Percentiles rank a stretch among this genome's conserved stretches.
Conservation (phyloP, 2,888 invertebrate species). For the Polylopha cassiicola region DNA sequence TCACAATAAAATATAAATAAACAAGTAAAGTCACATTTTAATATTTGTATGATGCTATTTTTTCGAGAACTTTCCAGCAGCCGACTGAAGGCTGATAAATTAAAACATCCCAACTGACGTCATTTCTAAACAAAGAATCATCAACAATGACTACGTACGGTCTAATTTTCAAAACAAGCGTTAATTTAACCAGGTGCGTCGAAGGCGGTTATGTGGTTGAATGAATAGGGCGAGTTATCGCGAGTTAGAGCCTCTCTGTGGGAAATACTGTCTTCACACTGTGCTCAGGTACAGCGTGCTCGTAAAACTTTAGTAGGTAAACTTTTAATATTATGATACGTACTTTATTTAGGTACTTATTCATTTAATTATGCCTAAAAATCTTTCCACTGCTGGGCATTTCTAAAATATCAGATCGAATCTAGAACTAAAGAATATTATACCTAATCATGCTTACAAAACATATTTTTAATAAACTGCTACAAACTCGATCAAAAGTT, state of each 20-base stretch:
- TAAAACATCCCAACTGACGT: neutral
- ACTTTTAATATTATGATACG: too few relatives aligned
- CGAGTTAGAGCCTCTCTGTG: conserved; percentile 3
- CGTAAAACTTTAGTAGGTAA: neutral
- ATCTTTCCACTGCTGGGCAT: too few relatives aligned
- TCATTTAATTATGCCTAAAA: too few relatives aligned
- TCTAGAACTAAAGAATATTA: too few relatives aligned
- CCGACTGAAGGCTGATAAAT: neutral
- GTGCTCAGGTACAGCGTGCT: neutral
- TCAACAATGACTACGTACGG: conserved; percentile 4
- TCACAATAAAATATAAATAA: too few relatives aligned
- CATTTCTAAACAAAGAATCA: conserved; percentile 6
- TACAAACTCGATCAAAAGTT: too few relatives aligned
- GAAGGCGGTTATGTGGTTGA: neutral
- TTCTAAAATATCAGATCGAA: too few relatives aligned
- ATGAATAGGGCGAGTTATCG: conserved; percentile 1
- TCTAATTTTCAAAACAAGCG: conserved; percentile 13
- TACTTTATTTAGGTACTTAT: too few relatives aligned
- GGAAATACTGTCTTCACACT: neutral
- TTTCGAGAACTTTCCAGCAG: too few relatives aligned
- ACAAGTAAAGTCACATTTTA: too few relatives aligned
- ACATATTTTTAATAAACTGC: too few relatives aligned
- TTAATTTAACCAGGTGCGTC: conserved; percentile 10
- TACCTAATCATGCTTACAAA: too few relatives aligned
- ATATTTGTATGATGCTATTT: neutral